phyloP scores from a whole-genome alignment of 2,888 invertebrate genomes.

The Acholoe squamosa region DNA sequence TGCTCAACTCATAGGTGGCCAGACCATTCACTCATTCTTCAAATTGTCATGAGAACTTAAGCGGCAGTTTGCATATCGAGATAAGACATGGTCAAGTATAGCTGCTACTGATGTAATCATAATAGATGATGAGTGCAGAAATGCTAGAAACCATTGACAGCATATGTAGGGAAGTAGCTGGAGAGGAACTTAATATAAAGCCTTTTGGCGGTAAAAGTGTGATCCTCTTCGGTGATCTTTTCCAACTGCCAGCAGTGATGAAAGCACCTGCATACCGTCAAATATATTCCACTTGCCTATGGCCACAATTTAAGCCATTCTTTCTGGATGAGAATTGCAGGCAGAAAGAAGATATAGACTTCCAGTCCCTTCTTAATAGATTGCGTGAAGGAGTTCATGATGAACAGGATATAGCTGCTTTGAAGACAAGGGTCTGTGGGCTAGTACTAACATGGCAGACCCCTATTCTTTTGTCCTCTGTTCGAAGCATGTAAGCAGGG shows the following conservation, averaged over 20 bases:
- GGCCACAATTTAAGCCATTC: slow-evolving; percentile 31
- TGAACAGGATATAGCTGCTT: background rate
- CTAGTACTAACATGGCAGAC: background rate
- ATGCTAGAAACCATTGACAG: background rate
- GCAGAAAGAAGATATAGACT: slow-evolving; percentile 17
- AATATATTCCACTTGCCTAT: background rate
- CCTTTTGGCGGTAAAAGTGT: slow-evolving; percentile 38
- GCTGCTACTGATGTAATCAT: slow-evolving; percentile 57
- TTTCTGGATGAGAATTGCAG: slow-evolving; percentile 38
- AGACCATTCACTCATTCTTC: slow-evolving; percentile 52
- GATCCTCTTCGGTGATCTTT: slow-evolving; percentile 46
- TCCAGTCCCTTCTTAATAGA: background rate
- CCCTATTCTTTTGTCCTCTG: slow-evolving; percentile 32
- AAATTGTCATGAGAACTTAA: background rate
- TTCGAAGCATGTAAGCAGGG: background rate
- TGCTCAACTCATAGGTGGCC: slow-evolving; percentile 1
- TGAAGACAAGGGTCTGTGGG: slow-evolving; percentile 52
- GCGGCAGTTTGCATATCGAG: background rate
- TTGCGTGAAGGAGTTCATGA: background rate
- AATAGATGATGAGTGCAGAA: slow-evolving; percentile 44
- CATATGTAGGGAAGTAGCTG: slow-evolving; percentile 40
- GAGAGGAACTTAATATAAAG: background rate
- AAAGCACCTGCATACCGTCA: background rate
- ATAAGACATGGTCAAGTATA: slow-evolving; percentile 32
- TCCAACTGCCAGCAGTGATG: slow-evolving; percentile 33